Evolutionary conservation across 2,888 invertebrate genomes (phyloP).

Genomic region (Mamestra brassicae): DNA sequence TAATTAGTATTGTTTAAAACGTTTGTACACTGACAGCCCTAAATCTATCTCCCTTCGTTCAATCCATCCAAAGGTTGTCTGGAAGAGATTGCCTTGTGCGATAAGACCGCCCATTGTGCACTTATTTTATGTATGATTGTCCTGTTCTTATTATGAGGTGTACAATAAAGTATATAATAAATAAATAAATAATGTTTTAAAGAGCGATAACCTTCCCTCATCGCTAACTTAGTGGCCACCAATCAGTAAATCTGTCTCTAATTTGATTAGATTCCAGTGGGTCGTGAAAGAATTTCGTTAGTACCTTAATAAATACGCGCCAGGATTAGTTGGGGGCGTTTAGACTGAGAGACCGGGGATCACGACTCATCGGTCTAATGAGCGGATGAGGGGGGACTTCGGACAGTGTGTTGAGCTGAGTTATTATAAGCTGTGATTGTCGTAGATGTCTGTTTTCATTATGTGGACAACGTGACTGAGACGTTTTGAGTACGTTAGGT

Average conservation of each 20-base stretch:
- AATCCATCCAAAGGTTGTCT: no score
- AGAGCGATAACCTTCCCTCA: not conserved
- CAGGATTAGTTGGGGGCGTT: constrained; percentile 43
- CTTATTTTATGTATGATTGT: no score
- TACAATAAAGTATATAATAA: no score
- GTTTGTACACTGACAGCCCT: no score
- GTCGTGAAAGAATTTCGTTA: constrained; percentile 62
- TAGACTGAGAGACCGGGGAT: constrained; percentile 7
- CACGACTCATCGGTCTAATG: constrained; percentile 28
- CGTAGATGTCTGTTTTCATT: not conserved
- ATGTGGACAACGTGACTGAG: not conserved
- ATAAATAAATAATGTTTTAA: no score
- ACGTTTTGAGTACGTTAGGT: not conserved
- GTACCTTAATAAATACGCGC: constrained; percentile 63
- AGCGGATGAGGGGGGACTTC: constrained; percentile 10
- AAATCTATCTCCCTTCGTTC: no score
- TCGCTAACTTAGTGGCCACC: constrained; percentile 35
- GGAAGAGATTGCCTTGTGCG: no score
- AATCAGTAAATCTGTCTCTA: constrained; percentile 57
- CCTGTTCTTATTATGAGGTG: no score
- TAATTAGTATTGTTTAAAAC: no score
- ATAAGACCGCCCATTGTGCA: no score
- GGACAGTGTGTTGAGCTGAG: not conserved
- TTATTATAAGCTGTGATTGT: not conserved
- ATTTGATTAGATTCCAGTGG: constrained; percentile 66